Conservation (phyloP, 2,888 invertebrate genomes). For the Callyntrura guangdongensis region DNA sequence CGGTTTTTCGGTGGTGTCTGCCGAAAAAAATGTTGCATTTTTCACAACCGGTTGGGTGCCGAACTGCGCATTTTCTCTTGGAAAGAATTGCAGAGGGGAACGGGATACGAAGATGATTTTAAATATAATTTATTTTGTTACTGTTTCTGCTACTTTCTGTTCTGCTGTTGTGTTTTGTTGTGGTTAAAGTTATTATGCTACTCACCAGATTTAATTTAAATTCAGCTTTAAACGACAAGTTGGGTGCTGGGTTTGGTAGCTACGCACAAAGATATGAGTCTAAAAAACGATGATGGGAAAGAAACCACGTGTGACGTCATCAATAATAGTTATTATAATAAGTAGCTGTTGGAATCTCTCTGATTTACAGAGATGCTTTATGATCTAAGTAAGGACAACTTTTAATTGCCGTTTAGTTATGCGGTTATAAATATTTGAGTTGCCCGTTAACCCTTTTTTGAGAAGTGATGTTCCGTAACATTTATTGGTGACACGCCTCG, state of each 20-base stretch:
- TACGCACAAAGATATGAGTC: too few species aligned
- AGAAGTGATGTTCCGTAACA: constrained; percentile 18
- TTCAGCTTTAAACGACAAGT: too few species aligned
- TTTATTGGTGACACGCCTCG: constrained; percentile 59
- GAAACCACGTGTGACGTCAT: constrained; percentile 66
- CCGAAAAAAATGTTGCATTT: constrained; percentile 41
- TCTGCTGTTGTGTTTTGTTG: neutral
- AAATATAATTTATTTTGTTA: neutral
- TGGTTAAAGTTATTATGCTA: neutral
- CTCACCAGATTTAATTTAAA: neutral
- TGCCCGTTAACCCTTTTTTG: neutral
- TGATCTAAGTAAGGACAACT: neutral
- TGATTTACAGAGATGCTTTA: too few species aligned
- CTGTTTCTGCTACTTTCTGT: neutral
- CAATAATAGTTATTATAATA: constrained; percentile 11
- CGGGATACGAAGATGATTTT: neutral
- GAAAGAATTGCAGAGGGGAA: neutral
- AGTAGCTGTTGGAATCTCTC: neutral
- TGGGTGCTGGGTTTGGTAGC: too few species aligned
- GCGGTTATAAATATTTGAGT: neutral
- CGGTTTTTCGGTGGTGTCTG: constrained; percentile 25
- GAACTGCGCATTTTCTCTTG: neutral
- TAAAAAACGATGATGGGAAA: constrained; percentile 25
- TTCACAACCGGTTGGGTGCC: neutral
- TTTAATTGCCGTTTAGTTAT: neutral